Evolutionary conservation across 2,113 vertebrate genomes (phyloP), one percentile per base, ranked within the genome.

Genomic region (Paralichthys olivaceus): DNA sequence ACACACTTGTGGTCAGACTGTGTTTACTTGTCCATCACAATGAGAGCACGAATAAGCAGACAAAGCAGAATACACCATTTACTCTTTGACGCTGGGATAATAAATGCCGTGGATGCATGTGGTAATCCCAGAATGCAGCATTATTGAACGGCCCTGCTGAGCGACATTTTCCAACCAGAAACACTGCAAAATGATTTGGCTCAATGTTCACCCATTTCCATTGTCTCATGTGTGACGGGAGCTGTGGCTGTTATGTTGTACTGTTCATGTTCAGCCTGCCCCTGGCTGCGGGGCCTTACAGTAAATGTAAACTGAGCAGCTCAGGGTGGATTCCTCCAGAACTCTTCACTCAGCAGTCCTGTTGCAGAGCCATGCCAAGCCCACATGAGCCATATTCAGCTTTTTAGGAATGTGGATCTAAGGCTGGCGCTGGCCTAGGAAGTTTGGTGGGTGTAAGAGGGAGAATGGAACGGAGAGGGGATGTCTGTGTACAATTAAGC

Each of bases 401-500:
- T 77, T 55, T 83, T 79, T 77, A 43, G 89, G 87, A 92, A 91
- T 91, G 91, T 83, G 77, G 78, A 84, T 89, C 77, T 63, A 79
- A 14, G 55, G 87, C 78, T 77, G 84, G 81, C 79, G 47, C 82
- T 76, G 80, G 84, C 79, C 65, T 84, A 15, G 40, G 75, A 89
- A 65, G 84, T 79, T 83, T 76, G 80, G 88, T 89, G 87, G 88
- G 88, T 74, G 79, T 84, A 80, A 72, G 74, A 82, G 84, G n/a
- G 49, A 84, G 89, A 81, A 79, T 40, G 70, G 53, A 80, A 77
- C 79, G 86, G 85, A 88, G 87, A 58, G 74, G 86, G 84, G 87
- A 90, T 93, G 93, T 92, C 91, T 91, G 92, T 70, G 87, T 73
- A 89, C 90, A 91, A 93, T 93, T 92, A 92, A 70, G 37, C 76